Conservation (phyloP, 2,113 vertebrate genomes). For the Monopterus albus region DNA sequence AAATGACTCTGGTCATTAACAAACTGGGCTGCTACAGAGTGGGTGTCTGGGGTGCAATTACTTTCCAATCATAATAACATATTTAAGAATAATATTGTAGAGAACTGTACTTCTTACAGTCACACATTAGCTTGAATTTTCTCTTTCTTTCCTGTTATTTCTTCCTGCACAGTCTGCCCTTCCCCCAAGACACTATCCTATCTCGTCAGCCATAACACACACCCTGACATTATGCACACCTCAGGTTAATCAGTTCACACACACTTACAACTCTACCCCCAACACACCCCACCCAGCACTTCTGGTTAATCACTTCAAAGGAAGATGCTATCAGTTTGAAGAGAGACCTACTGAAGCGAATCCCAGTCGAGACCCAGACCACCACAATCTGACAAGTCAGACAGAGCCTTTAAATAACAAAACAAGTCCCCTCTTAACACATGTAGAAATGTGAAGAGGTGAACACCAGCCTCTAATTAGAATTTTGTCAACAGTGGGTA, state of each 20-base stretch:
- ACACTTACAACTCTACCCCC: conserved; percentile 52
- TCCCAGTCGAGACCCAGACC: conserved; percentile 25
- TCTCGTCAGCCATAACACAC: conserved; percentile 15
- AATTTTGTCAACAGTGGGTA: not conserved
- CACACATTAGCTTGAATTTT: conserved; percentile 9
- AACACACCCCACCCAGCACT: conserved; percentile 64
- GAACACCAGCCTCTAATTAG: conserved; percentile 5
- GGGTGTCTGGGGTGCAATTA: conserved; percentile 52
- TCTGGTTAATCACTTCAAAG: conserved; percentile 77
- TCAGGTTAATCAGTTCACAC: conserved; percentile 72
- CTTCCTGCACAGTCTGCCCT: conserved; percentile 1
- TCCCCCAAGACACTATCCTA: conserved; percentile 16
- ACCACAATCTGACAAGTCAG: conserved; percentile 26
- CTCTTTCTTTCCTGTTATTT: conserved; percentile 23
- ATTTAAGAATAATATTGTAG: conserved; percentile 23
- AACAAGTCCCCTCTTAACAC: conserved; percentile 8
- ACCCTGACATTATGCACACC: conserved; percentile 60
- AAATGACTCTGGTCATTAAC: conserved; percentile 44
- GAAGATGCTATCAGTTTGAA: conserved; percentile 71
- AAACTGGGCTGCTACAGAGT: conserved; percentile 21
- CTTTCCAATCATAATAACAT: conserved; percentile 53
- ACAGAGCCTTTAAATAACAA: conserved; percentile 20
- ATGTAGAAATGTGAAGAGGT: not conserved
- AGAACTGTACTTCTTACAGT: conserved; percentile 16
- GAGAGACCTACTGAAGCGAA: conserved; percentile 42